Percentiles rank a stretch among this genome's conserved stretches.
These are phyloP conservation scores for Drosophila mimetica DNA, from an alignment of 2,888 invertebrate species.

Conservation along the genomic window DNA sequence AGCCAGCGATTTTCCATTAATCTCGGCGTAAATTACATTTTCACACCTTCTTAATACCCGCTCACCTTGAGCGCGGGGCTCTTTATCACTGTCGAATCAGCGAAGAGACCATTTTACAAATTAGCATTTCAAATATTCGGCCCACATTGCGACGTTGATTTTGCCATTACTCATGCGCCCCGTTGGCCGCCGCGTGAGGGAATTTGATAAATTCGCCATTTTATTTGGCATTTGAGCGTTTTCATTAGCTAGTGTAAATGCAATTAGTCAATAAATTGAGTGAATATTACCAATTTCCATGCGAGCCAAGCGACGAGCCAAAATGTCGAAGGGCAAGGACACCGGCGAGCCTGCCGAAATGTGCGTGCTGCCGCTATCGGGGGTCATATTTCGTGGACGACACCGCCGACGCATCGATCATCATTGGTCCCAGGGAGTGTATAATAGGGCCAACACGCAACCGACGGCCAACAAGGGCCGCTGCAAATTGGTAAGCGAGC, in stretches of 20 bases:
- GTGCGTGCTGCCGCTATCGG: conserved; percentile 59
- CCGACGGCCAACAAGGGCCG: conserved; percentile 31
- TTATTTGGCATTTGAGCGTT: conserved; percentile 66
- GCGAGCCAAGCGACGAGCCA: conserved; percentile 42
- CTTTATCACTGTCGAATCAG: conserved; percentile 34
- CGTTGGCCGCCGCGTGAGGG: conserved; percentile 40
- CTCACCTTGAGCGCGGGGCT: neutral
- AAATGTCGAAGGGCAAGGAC: conserved; percentile 34
- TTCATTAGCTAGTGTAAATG: conserved; percentile 69
- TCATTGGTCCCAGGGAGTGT: conserved; percentile 35
- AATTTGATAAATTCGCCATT: conserved; percentile 70
- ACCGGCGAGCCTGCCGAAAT: conserved; percentile 25
- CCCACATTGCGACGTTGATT: conserved; percentile 57
- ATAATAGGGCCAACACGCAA: conserved; percentile 46
- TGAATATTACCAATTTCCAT: conserved; percentile 71
- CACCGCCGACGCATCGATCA: conserved; percentile 65
- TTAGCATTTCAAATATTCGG: conserved; percentile 48
- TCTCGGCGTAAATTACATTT: conserved; percentile 37
- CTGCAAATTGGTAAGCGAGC: conserved; percentile 64
- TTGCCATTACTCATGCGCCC: conserved; percentile 47
- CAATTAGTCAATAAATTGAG: conserved; percentile 78
- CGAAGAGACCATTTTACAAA: conserved; percentile 42
- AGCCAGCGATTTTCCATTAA: conserved; percentile 35
- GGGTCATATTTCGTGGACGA: conserved; percentile 62
- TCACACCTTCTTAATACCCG: conserved; percentile 34